Evolutionary conservation across 2,113 vertebrate species (phyloP).

Genomic region (Clupea harengus): DNA sequence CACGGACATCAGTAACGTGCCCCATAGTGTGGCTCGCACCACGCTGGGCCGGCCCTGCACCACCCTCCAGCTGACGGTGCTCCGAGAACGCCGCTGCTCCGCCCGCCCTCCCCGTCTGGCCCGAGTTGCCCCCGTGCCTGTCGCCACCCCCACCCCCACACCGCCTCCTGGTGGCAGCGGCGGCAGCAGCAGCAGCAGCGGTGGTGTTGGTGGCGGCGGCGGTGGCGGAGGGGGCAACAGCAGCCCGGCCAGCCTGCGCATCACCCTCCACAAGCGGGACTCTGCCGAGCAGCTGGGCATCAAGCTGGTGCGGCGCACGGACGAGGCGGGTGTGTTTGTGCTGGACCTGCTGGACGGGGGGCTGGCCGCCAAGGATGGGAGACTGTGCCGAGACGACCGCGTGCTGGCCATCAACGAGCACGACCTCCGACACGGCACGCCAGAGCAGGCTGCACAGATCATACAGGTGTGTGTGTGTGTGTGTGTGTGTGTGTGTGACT

Average conservation of each 20-base stretch:
- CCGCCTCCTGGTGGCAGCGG: neutral
- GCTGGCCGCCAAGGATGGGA: slow-evolving; percentile 88
- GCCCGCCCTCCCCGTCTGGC: slow-evolving; percentile 66
- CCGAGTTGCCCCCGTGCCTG: slow-evolving; percentile 57
- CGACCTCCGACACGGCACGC: slow-evolving; percentile 90
- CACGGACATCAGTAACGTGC: slow-evolving; percentile 93
- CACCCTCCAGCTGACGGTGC: slow-evolving; percentile 86
- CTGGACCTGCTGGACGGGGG: slow-evolving; percentile 93
- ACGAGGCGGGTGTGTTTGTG: slow-evolving; percentile 93
- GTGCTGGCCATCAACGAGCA: slow-evolving; percentile 93
- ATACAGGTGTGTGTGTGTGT: slow-evolving; percentile 82
- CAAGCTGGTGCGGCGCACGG: slow-evolving; percentile 91
- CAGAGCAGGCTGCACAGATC: slow-evolving; percentile 93
- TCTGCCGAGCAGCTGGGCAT: slow-evolving; percentile 94
- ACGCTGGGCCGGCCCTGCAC: slow-evolving; percentile 88
- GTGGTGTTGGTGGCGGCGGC: neutral
- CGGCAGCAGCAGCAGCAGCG: neutral
- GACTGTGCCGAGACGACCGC: slow-evolving; percentile 89
- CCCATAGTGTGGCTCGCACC: slow-evolving; percentile 88
- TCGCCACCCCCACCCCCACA: slow-evolving; percentile 47
- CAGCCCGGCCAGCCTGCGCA: slow-evolving; percentile 79
- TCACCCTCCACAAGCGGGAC: slow-evolving; percentile 88
- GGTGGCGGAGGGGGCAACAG: slow-evolving; percentile 63
- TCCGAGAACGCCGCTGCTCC: slow-evolving; percentile 87
- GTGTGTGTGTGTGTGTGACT: slow-evolving; percentile 44